A percentile compares a stretch with the other conserved stretches of the same genome.
phyloP scores from a whole-genome alignment of 2,113 vertebrate genomes.

The Corvus hawaiiensis region DNA sequence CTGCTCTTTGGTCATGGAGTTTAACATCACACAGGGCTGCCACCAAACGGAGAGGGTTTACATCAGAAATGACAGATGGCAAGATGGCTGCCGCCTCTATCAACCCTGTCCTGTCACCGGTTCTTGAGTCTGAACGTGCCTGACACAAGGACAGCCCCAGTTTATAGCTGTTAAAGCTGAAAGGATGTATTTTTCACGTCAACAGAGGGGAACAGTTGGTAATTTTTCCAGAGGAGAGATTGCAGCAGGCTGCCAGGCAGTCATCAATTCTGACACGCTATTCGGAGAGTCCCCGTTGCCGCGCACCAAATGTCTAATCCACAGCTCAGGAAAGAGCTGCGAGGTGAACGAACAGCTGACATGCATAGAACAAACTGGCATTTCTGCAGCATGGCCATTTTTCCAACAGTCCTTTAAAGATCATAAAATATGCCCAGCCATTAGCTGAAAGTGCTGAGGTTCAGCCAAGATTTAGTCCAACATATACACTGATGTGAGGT shows the following conservation, averaged over 20 bases:
- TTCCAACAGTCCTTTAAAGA: not conserved
- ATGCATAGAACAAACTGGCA: not conserved
- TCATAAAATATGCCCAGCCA: not conserved
- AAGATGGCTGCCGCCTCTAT: not conserved
- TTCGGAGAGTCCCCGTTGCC: not conserved
- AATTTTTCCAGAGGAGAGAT: conserved; percentile 21
- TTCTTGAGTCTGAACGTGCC: not conserved
- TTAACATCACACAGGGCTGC: not conserved
- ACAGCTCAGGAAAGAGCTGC: not conserved
- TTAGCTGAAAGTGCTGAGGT: not conserved
- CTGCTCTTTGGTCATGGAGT: not conserved
- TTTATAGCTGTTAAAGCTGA: not conserved
- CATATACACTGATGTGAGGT: not conserved
- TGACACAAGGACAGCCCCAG: not conserved
- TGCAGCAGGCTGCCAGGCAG: conserved; percentile 23
- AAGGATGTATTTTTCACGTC: conserved; percentile 33
- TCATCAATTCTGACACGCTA: not conserved
- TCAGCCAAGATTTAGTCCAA: not conserved
- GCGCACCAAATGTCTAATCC: not conserved
- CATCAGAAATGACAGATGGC: not conserved
- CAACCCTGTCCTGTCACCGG: not conserved
- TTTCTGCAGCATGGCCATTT: not conserved
- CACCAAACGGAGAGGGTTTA: not conserved
- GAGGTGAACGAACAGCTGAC: not conserved
- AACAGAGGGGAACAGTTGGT: not conserved